Conservation (phyloP, 2,797 vertebrate species). For the Smutsia temminckii region DNA sequence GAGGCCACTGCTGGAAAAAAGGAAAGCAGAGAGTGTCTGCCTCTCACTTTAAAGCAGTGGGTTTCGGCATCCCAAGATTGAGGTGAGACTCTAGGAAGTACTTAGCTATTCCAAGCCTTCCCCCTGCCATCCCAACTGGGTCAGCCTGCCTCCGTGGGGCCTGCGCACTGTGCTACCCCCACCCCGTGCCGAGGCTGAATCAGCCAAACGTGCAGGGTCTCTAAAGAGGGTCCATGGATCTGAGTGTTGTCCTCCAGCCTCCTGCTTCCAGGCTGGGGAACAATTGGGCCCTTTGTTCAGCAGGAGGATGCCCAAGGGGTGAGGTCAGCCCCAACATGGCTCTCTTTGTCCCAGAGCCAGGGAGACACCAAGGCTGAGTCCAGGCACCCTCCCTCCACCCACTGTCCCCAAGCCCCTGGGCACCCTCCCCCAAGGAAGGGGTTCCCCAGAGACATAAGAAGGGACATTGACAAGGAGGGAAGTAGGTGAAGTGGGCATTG, state of each 20-base stretch:
- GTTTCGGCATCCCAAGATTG: background rate
- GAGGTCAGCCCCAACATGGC: conserved; percentile 75
- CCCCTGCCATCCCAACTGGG: background rate
- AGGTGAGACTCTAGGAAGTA: background rate
- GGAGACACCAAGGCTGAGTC: conserved; percentile 58
- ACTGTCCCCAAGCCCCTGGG: background rate
- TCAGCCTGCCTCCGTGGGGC: background rate
- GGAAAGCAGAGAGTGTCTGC: background rate
- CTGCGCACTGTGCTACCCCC: background rate
- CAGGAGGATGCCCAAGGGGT: conserved; percentile 73
- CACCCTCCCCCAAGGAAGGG: background rate
- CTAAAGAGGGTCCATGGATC: background rate
- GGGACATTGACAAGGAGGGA: background rate
- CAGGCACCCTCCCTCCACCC: background rate
- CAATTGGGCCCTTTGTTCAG: conserved; percentile 70
- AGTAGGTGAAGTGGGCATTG: background rate
- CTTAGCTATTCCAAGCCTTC: background rate
- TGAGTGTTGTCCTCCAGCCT: conserved; percentile 63
- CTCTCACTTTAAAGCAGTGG: background rate
- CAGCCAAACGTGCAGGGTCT: background rate
- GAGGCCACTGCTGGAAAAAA: background rate
- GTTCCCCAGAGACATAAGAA: background rate
- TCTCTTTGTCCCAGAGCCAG: conserved; percentile 70
- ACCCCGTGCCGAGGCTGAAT: background rate
- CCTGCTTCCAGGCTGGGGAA: conserved; percentile 56